Evolutionary conservation across 2,113 vertebrate species (phyloP), one percentile per base, ranked within the genome.

Genomic region (Lagenorhynchus albirostris): DNA sequence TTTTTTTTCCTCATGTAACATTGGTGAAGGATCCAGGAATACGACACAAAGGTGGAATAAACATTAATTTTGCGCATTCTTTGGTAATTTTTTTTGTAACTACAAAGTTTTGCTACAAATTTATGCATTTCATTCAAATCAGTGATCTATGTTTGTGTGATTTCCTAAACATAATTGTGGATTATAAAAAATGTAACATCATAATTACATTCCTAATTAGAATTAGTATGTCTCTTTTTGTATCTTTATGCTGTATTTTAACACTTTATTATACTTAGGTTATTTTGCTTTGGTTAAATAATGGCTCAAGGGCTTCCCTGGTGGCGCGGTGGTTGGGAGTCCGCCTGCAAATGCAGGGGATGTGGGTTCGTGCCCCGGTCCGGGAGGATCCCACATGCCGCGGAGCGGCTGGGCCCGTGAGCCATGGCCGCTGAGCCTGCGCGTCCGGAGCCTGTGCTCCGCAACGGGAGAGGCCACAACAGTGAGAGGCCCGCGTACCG

Each of bases 41-140:
- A 99, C 98, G 98, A 99, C 98, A 98, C 96, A 99, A 98, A 99
- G 99, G 98, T 99, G 99, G 98, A 99, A 99, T 99, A 99, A 99
- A 99, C 98, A 98, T 99, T 97, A 98, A 98, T 99, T 99, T 99
- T 99, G 99, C 99, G 99, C 99, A 99, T 99, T 99, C 99, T 99
- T 99, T 99, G 99, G 99, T 99, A 99, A 99, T 41, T 41, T 99
- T 99, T 97, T 99, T 98, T 98, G 44, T 99, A 99, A 99, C 99
- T 99, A 98, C 97, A 97, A 98, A 99, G 98, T 98, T 98, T 99
- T 99, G 99, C 98, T 99, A 98, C 97, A 97, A 97, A 98, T 99
- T 99, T 98, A 99, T 99, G 98, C 99, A 99, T 99, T 99, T 99
- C 98, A 98, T 98, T 99, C 99, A 98, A 99, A 98, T 99, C 98